Conservation (phyloP, 2,797 vertebrate genomes). For the Melanotaenia trifasciata region DNA sequence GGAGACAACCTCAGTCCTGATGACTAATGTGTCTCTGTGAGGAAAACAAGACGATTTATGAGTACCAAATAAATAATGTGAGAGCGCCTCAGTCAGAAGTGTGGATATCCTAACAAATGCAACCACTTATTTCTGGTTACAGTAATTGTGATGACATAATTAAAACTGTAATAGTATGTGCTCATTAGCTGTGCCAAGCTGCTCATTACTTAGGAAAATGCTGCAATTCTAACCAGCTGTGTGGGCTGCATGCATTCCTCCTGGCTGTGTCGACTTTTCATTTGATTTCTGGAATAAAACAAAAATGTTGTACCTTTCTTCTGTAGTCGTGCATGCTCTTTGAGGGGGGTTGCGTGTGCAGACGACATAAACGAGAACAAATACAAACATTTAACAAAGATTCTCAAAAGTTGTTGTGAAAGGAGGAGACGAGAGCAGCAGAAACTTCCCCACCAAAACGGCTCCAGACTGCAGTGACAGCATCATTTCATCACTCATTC, state of each 20-base stretch:
- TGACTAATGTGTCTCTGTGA: conserved; percentile 8
- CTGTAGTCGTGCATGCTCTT: background rate
- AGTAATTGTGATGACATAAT: conserved; percentile 59
- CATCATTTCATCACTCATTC: conserved; percentile 6
- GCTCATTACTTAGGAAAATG: conserved; percentile 63
- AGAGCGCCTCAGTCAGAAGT: conserved; percentile 23
- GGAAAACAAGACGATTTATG: conserved; percentile 7
- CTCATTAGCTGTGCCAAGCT: conserved; percentile 66
- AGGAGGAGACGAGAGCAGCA: background rate
- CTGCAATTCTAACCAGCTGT: conserved; percentile 61
- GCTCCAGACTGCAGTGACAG: conserved; percentile 23
- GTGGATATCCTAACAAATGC: conserved; percentile 33
- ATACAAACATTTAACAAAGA: conserved; percentile 25
- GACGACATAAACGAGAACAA: background rate
- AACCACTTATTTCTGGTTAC: conserved; percentile 42
- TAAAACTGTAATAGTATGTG: conserved; percentile 50
- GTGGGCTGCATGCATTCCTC: conserved; percentile 46
- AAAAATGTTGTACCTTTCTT: conserved; percentile 9
- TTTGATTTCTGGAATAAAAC: conserved; percentile 11
- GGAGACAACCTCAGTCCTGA: background rate
- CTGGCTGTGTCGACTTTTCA: conserved; percentile 19
- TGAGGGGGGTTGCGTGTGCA: background rate
- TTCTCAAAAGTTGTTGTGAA: conserved; percentile 42
- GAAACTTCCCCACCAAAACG: conserved; percentile 6
- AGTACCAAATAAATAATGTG: background rate